Conservation (phyloP, 2,113 vertebrate species). For the Leptocoma aspasia region DNA sequence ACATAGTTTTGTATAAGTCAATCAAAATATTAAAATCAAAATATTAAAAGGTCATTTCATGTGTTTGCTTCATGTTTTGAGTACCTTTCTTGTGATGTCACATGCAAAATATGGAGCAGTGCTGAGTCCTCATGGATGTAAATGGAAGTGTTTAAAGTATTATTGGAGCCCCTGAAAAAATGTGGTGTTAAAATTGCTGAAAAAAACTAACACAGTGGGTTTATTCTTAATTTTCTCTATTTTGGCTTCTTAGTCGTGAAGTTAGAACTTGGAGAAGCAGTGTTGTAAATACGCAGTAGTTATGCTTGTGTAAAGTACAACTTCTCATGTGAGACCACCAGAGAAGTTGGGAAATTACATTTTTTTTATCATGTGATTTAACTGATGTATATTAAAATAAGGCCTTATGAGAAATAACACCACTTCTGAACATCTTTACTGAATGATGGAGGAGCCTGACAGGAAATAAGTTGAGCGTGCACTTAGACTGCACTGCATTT, state of each 20-base stretch:
- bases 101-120: not conserved
- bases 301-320: not conserved
- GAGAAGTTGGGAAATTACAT: not conserved
- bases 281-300: not conserved
- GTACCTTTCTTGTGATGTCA: not conserved
- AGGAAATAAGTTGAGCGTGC: not conserved
- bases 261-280: not conserved
- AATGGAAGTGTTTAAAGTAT: not conserved
- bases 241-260: not conserved
- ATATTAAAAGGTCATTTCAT: not conserved
- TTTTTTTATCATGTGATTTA: not conserved
- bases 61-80: not conserved
- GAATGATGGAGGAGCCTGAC: not conserved
- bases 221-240: not conserved
- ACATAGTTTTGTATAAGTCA: not conserved
- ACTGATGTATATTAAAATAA: not conserved
- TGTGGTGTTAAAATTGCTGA: not conserved
- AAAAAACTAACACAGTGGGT: not conserved
- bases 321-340: not conserved
- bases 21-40: not conserved
- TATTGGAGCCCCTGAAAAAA: not conserved
- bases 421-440: not conserved
- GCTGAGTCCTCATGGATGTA: not conserved
- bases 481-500: not conserved
- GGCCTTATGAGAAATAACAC: not conserved